Percentiles rank a stretch among this genome's conserved stretches.
These are phyloP conservation scores for Lepeophtheirus nordmannii DNA, from an alignment of 2,888 invertebrate genomes.

Conservation along the genomic window DNA sequence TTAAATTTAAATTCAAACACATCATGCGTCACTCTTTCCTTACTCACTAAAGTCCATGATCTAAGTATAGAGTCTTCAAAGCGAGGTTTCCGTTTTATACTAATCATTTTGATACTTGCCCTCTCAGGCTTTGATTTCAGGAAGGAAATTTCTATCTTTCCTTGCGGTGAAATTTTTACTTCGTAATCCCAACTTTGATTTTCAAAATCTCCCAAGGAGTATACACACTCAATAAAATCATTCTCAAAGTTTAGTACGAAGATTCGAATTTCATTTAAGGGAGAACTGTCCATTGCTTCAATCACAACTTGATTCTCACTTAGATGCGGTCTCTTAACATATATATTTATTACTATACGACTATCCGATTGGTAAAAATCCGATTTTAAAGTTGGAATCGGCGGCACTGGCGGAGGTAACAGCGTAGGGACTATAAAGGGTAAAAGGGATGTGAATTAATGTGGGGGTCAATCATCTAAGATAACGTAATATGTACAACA, in stretches of 20 bases:
- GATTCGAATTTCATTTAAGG: background rate
- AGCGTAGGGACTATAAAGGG: background rate
- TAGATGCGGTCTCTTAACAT: too few species aligned
- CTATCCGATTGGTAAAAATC: background rate
- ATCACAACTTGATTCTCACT: too few species aligned
- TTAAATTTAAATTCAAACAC: background rate
- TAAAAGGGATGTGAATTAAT: background rate
- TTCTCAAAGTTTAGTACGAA: background rate
- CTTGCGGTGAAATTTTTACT: background rate
- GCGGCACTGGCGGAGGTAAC: background rate
- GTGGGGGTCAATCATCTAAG: background rate
- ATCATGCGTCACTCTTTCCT: background rate
- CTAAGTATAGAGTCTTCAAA: background rate
- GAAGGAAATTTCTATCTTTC: background rate
- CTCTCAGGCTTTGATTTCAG: background rate
- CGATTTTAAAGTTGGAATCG: background rate
- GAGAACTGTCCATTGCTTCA: too few species aligned
- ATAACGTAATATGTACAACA: background rate
- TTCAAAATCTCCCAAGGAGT: background rate
- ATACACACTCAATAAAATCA: background rate
- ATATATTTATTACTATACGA: background rate
- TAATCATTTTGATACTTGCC: background rate
- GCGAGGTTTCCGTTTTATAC: background rate
- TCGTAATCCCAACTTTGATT: background rate
- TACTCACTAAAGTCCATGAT: background rate